These are phyloP conservation scores for Puffinus mauretanicus DNA, from an alignment of 2,113 vertebrate species.

Conservation along the genomic window DNA sequence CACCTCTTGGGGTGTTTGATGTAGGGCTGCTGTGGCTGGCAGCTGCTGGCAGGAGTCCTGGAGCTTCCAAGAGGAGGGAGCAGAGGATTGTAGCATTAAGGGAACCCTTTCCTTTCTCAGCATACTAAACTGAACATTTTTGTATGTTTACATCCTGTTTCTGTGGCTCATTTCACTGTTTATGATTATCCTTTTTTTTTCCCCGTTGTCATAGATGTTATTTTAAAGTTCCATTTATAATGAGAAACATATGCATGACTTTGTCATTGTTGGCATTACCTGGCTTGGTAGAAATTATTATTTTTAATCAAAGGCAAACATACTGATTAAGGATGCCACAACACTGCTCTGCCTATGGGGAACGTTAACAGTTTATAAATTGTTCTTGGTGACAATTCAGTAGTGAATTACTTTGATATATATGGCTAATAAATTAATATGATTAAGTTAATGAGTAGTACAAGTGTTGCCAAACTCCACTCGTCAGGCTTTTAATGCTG, in stretches of 20 bases:
- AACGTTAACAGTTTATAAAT: slow-evolving; percentile 65
- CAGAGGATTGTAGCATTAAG: neutral
- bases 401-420: slow-evolving; percentile 74
- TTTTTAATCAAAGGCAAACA: slow-evolving; percentile 28
- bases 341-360: slow-evolving; percentile 23
- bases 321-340: slow-evolving; percentile 35
- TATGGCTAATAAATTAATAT: slow-evolving; percentile 78
- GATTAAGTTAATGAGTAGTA: slow-evolving; percentile 76
- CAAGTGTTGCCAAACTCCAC: slow-evolving; percentile 71
- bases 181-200: neutral
- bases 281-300: slow-evolving; percentile 40
- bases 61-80: neutral
- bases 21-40: neutral
- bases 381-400: slow-evolving; percentile 67
- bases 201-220: neutral
- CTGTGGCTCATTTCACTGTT: slow-evolving; percentile 45
- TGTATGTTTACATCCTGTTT: slow-evolving; percentile 6
- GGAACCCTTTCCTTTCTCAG: neutral
- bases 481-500: slow-evolving; percentile 49
- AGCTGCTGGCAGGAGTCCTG: neutral
- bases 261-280: slow-evolving; percentile 53
- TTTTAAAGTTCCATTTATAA: slow-evolving; percentile 42
- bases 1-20: neutral
- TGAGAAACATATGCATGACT: slow-evolving; percentile 52
- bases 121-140: neutral